These are phyloP conservation scores for Idaea dimidiata DNA, from an alignment of 2,888 invertebrate genomes.

Conservation along the genomic window DNA sequence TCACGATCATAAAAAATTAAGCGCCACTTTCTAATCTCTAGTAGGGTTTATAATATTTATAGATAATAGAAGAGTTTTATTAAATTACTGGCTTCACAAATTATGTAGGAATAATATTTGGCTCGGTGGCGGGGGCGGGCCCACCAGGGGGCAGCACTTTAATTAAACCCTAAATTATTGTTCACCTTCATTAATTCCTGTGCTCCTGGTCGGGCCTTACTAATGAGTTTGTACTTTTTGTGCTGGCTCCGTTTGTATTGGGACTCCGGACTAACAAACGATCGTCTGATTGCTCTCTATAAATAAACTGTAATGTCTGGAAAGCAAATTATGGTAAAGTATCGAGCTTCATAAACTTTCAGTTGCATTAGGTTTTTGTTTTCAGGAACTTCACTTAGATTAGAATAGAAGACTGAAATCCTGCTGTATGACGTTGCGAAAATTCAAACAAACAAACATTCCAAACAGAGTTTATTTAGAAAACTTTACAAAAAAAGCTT, in stretches of 20 bases:
- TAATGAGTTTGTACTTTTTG: constrained; percentile 79
- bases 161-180: constrained; percentile 81
- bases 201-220: constrained; percentile 70
- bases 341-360: not conserved
- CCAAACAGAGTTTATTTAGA: no score
- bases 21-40: constrained; percentile 4
- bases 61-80: constrained; percentile 56
- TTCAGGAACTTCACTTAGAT: not conserved
- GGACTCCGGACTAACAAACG: constrained; percentile 28
- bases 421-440: no score
- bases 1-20: constrained; percentile 3
- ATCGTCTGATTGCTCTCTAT: constrained; percentile 22
- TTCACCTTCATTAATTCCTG: constrained; percentile 79
- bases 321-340: not conserved
- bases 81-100: constrained; percentile 77
- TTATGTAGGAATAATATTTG: constrained; percentile 73
- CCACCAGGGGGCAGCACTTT: constrained; percentile 74
- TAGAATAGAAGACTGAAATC: no score
- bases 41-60: not conserved
- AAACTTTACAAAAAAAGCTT: no score
- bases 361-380: not conserved
- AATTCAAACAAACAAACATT: no score
- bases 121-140: constrained; percentile 52
- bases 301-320: constrained; percentile 1
- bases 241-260: constrained; percentile 47